Percentiles rank a stretch among this genome's conserved stretches.
phyloP scores from a whole-genome alignment of 2,113 vertebrate genomes.

The Setophaga petechia region DNA sequence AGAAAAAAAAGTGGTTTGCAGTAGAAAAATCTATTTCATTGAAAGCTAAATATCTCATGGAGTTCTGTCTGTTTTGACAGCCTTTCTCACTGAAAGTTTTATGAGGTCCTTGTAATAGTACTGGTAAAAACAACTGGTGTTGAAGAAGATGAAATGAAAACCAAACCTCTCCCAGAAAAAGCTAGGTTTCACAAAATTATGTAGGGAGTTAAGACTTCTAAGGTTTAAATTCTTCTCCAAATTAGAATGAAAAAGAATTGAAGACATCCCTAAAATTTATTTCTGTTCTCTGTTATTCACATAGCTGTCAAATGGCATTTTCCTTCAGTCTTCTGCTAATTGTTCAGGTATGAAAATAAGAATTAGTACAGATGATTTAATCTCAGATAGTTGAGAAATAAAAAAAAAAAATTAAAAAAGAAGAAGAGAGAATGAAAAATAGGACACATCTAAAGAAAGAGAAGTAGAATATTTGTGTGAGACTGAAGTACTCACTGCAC shows the following conservation, averaged over 20 bases:
- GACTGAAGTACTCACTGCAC: not conserved
- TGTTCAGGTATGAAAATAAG: not conserved
- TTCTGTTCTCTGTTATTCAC: not conserved
- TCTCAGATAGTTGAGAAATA: not conserved
- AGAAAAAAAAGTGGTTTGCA: not conserved
- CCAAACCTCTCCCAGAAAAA: not conserved
- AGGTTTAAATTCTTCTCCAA: not conserved
- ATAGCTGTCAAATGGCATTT: not conserved
- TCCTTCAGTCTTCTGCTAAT: not conserved
- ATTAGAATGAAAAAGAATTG: not conserved
- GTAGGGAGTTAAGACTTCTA: fast-evolving
- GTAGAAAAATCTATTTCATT: not conserved
- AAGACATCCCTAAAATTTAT: not conserved
- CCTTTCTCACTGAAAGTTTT: not conserved
- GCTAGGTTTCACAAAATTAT: not conserved
- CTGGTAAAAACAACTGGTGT: not conserved
- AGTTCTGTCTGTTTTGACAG: not conserved
- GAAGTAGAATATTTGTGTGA: not conserved
- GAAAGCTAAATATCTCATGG: not conserved
- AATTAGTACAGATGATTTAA: not conserved
- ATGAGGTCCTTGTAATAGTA: not conserved
- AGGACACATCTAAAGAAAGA: not conserved
- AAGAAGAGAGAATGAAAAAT: not conserved
- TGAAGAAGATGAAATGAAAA: not conserved
- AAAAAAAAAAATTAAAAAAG: not conserved